Base-by-base conservation (phyloP, 2,797 vertebrate species). In the Sphenopsis melanotis region DNA sequence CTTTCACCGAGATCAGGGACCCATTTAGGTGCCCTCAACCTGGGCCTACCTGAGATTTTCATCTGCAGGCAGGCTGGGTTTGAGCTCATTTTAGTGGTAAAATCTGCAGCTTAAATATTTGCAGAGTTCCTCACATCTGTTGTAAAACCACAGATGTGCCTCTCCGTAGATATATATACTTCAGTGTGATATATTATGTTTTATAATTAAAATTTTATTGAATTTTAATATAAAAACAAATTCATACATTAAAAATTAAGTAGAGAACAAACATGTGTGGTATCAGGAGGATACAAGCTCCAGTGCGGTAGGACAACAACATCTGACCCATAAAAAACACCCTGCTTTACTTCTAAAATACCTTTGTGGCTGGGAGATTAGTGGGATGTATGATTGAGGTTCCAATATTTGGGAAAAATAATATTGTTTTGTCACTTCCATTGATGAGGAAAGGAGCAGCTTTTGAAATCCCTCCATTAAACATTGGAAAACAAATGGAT, bases 221-320 rank as follows among this genome's bases (percentile, higher is more conserved):
- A 96, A 95, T 97, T 97, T 97, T 97, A 97, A 97, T 97, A 97
- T 95, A 96, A 96, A 97, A 97, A 95, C 95, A 97, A 97, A 97
- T 97, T 92, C 95, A 68, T 91, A 74, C 96, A 97, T 97, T 97
- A 97, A 97, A 97, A 97, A 97, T 97, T 97, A 96, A 97, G 94
- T 50, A 94, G 95, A 96, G 94, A 96, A 91, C 94, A 96, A 97
- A 97, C 95, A 96, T 80, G 89, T 96, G 94, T 80, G 74, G 92
- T 92, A 30, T 90, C 95, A 87, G 89, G 95, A 97, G 96, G 94
- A 95, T 96, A 96, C 89, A 36, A 87, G 75, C 90, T 87, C 90
- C 59, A 52, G 92, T 95, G 63, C 61, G 24, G 74, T 68, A 93
- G 95, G 97, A 97, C 96, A 94, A 87, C 91, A 97, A 95, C 96